Conservation (phyloP, 2,113 vertebrate genomes). For the Egretta garzetta region DNA sequence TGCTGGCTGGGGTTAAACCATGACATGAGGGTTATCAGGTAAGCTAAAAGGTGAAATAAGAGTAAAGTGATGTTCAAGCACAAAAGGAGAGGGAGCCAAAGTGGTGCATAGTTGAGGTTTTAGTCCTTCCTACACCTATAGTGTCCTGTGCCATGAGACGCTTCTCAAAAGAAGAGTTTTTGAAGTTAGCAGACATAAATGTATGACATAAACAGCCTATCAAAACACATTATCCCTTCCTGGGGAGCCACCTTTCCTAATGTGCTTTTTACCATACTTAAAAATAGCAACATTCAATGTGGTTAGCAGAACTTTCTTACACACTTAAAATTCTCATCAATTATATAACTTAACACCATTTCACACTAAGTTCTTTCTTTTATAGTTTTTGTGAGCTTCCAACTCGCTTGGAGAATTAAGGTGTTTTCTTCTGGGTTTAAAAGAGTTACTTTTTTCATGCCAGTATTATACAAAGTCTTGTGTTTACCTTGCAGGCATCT, state of each 20-base stretch:
- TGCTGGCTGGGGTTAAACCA: background rate
- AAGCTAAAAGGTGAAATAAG: slow-evolving; percentile 22
- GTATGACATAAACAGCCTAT: background rate
- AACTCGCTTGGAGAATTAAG: slow-evolving; percentile 2
- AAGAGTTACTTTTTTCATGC: slow-evolving; percentile 40
- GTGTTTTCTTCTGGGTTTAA: slow-evolving; percentile 42
- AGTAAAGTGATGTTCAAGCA: slow-evolving; percentile 27
- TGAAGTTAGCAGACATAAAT: background rate
- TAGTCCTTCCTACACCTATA: background rate
- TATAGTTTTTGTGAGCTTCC: background rate
- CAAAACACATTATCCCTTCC: background rate
- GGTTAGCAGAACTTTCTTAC: background rate
- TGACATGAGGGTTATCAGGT: background rate
- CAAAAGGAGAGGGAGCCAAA: slow-evolving; percentile 7
- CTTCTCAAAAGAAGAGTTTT: background rate
- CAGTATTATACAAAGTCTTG: slow-evolving; percentile 57
- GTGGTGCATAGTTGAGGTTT: background rate
- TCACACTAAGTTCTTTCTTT: background rate
- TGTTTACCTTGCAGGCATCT: slow-evolving; percentile 63
- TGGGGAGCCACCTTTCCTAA: background rate
- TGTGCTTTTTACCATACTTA: background rate
- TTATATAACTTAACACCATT: background rate
- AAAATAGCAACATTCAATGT: background rate
- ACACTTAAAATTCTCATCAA: background rate
- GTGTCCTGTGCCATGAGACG: background rate